Percentiles rank a stretch among this genome's conserved stretches.
phyloP scores from a whole-genome alignment of 2,113 vertebrate species.

The Sigmodon hispidus region DNA sequence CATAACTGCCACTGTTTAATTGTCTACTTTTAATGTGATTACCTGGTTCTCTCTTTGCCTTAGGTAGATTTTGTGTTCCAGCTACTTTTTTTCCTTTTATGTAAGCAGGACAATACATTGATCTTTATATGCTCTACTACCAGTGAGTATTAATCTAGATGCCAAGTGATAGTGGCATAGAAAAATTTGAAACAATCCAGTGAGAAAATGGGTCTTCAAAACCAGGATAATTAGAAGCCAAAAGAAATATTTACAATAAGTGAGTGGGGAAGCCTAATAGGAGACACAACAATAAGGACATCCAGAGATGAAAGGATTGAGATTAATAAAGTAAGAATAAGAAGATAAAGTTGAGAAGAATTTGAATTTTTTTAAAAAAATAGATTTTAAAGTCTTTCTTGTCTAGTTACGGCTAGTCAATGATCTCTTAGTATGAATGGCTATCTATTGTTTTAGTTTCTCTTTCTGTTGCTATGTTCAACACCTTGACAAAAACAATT shows the following conservation, averaged over 20 bases:
- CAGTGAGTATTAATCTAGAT: neutral
- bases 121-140: neutral
- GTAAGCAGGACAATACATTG: neutral
- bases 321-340: constrained; percentile 6
- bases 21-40: neutral
- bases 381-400: neutral
- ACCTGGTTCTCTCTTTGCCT: neutral
- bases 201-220: constrained; percentile 28
- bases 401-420: constrained; percentile 4
- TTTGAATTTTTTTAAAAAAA: neutral
- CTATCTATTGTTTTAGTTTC: neutral
- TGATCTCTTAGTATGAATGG: neutral
- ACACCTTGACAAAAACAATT: neutral
- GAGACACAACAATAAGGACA: neutral
- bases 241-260: neutral
- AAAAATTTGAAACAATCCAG: constrained; percentile 15
- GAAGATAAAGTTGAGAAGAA: constrained; percentile 32
- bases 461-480: neutral
- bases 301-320: neutral
- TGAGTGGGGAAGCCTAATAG: neutral
- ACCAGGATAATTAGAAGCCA: neutral
- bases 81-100: neutral
- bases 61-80: neutral
- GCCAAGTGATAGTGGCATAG: neutral
- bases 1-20: neutral